phyloP scores from a whole-genome alignment of 2,113 vertebrate species.

The Laterallus jamaicensis region DNA sequence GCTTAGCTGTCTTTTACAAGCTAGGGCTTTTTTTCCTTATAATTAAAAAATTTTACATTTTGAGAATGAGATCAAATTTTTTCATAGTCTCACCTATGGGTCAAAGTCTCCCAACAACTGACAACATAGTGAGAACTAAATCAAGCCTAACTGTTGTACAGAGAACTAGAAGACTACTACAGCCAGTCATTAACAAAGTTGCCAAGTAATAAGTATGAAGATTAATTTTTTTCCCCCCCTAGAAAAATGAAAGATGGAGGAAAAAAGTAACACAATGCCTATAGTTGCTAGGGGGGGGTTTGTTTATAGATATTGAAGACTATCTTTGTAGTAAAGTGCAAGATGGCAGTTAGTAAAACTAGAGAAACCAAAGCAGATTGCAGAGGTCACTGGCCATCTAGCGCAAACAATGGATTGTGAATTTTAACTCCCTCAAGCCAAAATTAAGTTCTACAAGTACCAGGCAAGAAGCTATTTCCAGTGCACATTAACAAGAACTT shows the following conservation, averaged over 20 bases:
- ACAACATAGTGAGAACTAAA: background rate
- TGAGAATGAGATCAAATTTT: background rate
- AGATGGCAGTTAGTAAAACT: background rate
- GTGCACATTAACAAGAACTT: background rate
- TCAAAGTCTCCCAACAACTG: background rate
- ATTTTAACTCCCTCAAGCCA: background rate
- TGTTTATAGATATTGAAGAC: background rate
- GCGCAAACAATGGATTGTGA: background rate
- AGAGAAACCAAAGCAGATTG: background rate
- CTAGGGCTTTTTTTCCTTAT: background rate
- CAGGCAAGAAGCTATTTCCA: background rate
- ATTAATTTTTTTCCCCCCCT: background rate
- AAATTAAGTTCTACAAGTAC: background rate
- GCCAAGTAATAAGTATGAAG: background rate
- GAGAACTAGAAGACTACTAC: background rate
- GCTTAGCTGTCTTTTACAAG: background rate
- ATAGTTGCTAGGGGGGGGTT: background rate
- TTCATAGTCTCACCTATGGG: background rate
- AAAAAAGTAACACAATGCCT: background rate
- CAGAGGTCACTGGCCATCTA: background rate
- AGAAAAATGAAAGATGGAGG: background rate
- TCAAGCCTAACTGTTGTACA: background rate
- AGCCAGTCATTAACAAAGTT: background rate
- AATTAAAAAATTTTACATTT: background rate
- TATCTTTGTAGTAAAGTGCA: background rate